Conservation (phyloP, 2,888 invertebrate species). For the Eristalis intricaria region DNA sequence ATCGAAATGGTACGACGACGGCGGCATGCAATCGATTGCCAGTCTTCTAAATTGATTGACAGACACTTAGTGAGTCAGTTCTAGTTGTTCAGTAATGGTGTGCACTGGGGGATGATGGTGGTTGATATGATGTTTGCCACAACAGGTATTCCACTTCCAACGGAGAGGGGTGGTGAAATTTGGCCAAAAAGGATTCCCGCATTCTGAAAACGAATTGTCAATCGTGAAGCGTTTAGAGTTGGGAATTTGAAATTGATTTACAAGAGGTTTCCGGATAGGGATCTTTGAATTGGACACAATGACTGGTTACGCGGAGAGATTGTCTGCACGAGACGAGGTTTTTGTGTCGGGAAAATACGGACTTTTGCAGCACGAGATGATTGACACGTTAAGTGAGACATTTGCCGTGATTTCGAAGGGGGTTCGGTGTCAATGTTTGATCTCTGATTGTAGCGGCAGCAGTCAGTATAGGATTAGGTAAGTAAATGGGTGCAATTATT, state of each 20-base stretch:
- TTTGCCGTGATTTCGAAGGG: no score
- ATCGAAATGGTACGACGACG: slow-evolving; percentile 51
- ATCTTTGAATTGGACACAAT: slow-evolving; percentile 46
- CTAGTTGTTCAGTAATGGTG: slow-evolving; percentile 54
- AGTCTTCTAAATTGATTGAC: slow-evolving; percentile 70
- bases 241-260: slow-evolving; percentile 69
- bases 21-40: slow-evolving; percentile 56
- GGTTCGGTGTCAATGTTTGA: no score
- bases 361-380: no score
- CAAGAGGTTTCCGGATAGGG: slow-evolving; percentile 32
- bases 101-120: not conserved
- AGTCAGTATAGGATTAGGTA: no score
- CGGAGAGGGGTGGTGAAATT: slow-evolving; percentile 32
- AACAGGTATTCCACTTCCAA: slow-evolving; percentile 51
- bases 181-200: slow-evolving; percentile 55
- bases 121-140: slow-evolving; percentile 21
- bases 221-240: slow-evolving; percentile 65
- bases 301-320: not conserved
- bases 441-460: no score
- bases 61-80: slow-evolving; percentile 69
- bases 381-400: no score
- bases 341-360: no score
- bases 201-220: slow-evolving; percentile 70
- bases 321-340: no score
- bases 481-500: no score